Conservation (phyloP, 2,888 invertebrate genomes). For the Cantharis nigra region DNA sequence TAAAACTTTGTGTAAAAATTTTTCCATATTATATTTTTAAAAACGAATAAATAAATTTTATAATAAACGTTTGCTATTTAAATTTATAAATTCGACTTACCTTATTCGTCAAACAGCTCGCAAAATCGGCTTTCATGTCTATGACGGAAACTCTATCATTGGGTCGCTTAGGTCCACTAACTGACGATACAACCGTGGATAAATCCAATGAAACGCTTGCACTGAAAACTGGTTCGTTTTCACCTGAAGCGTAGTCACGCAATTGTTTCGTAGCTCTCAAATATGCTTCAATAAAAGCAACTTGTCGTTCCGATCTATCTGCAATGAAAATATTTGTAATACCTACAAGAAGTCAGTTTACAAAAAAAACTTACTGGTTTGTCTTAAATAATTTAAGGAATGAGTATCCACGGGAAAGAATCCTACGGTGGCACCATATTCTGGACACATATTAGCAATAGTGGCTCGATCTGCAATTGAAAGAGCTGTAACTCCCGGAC, state of each 20-base stretch:
- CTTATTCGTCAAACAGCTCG: slow-evolving; percentile 81
- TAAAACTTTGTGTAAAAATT: not conserved
- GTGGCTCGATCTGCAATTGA: slow-evolving; percentile 97
- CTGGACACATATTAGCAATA: slow-evolving; percentile 98
- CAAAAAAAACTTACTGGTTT: slow-evolving; percentile 72
- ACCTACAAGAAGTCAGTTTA: not conserved
- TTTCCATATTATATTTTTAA: no score
- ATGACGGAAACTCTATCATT: slow-evolving; percentile 92
- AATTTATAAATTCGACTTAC: slow-evolving; percentile 58
- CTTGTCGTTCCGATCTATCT: slow-evolving; percentile 82
- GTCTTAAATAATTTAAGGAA: slow-evolving; percentile 81
- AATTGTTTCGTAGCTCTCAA: slow-evolving; percentile 81
- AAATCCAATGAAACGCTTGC: slow-evolving; percentile 86
- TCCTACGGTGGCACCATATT: slow-evolving; percentile 96
- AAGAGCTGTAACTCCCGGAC: slow-evolving; percentile 86
- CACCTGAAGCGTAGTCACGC: slow-evolving; percentile 75
- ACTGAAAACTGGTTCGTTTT: slow-evolving; percentile 84
- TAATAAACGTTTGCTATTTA: not conserved
- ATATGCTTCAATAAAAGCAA: slow-evolving; percentile 80
- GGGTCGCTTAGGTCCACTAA: slow-evolving; percentile 96
- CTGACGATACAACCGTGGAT: slow-evolving; percentile 86
- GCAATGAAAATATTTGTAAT: slow-evolving; percentile 30
- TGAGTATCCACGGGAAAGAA: slow-evolving; percentile 89
- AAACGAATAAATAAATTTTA: not conserved
- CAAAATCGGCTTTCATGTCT: slow-evolving; percentile 90